Evolutionary conservation across 2,888 invertebrate genomes (phyloP).

Genomic region (Neria commutata): DNA sequence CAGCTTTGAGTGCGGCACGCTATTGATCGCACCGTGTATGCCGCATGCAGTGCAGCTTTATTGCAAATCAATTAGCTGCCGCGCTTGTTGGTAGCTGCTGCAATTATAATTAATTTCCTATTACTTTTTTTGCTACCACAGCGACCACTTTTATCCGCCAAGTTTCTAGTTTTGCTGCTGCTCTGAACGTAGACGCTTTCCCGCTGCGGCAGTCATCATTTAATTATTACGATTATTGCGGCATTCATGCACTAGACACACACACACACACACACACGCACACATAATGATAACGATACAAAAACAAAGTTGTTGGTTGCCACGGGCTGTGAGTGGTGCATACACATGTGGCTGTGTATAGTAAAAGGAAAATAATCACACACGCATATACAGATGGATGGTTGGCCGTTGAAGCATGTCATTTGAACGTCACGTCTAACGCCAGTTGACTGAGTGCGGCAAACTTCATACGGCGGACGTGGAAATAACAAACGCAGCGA

Average conservation of each 20-base stretch:
- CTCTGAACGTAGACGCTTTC: too few species aligned
- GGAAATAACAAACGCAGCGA: neutral
- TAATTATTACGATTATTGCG: constrained; percentile 12
- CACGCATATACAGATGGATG: too few species aligned
- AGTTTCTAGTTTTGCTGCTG: neutral
- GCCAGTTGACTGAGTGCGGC: constrained; percentile 12
- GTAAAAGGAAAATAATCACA: constrained; percentile 3
- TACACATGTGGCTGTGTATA: neutral
- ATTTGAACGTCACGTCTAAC: constrained; percentile 20
- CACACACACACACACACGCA: constrained; percentile 1
- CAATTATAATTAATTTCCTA: constrained; percentile 13
- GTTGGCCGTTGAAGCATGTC: too few species aligned
- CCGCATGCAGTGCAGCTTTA: too few species aligned
- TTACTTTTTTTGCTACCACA: neutral
- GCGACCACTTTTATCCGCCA: neutral
- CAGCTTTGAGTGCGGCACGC: too few species aligned
- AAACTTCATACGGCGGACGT: constrained; percentile 21
- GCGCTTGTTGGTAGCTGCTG: constrained; percentile 1
- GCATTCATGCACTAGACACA: constrained; percentile 16
- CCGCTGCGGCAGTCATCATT: neutral
- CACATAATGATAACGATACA: neutral
- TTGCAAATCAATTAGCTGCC: too few species aligned
- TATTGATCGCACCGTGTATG: too few species aligned
- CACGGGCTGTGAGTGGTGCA: neutral
- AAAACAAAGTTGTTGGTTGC: neutral